These are phyloP conservation scores for Elysia crispata DNA, from an alignment of 2,888 invertebrate genomes.

Conservation along the genomic window DNA sequence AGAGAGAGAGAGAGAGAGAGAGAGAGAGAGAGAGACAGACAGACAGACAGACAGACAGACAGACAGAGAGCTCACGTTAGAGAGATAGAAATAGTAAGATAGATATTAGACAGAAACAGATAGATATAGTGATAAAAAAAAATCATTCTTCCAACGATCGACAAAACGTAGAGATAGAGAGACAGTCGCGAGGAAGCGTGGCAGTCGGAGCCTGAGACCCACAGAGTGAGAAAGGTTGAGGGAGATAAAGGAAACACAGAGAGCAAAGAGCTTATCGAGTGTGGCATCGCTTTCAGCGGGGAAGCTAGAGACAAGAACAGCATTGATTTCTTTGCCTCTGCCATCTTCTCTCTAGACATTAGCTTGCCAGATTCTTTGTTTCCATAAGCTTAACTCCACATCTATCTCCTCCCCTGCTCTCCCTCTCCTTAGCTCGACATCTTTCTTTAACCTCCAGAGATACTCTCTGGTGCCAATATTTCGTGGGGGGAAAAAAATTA, in stretches of 20 bases:
- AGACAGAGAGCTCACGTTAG: not conserved
- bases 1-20: slow-evolving; percentile 41
- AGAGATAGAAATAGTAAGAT: not conserved
- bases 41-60: slow-evolving; percentile 6
- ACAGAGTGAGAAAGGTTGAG: no score
- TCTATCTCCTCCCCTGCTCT: not conserved
- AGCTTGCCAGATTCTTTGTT: no score
- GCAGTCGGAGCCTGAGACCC: no score
- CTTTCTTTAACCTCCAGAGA: not conserved
- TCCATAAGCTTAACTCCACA: not conserved
- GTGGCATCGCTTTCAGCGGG: no score
- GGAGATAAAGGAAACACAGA: no score
- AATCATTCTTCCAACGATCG: no score
- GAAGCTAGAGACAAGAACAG: no score
- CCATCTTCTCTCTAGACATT: no score
- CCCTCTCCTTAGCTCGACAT: not conserved
- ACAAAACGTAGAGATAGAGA: not conserved
- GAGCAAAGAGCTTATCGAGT: no score
- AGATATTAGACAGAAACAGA: not conserved
- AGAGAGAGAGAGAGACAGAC: not conserved
- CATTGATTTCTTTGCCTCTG: no score
- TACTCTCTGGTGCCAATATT: not conserved
- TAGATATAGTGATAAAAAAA: no score
- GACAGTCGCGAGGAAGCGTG: not conserved
- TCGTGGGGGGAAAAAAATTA: no score